A percentile compares a stretch with the other conserved stretches of the same genome.
Conservation (phyloP, 2,113 vertebrate genomes). For the Pomatostomus ruficeps region DNA sequence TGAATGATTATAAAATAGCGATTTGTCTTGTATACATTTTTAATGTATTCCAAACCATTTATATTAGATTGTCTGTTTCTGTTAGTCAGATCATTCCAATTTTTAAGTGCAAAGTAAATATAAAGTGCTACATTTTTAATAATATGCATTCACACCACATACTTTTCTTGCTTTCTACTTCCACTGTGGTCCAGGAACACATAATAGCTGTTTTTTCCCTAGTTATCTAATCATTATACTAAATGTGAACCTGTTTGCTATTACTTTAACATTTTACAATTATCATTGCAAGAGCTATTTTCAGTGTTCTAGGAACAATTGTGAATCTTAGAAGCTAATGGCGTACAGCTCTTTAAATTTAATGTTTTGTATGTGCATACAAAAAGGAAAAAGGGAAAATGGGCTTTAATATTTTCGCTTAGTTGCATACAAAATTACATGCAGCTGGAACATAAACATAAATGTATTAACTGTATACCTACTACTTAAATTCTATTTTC, state of each 20-base stretch:
- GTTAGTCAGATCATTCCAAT: slow-evolving; percentile 64
- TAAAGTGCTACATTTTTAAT: slow-evolving; percentile 62
- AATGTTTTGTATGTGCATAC: slow-evolving; percentile 40
- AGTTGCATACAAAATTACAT: slow-evolving; percentile 44
- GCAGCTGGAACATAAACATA: slow-evolving; percentile 28
- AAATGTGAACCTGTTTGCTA: slow-evolving; percentile 56
- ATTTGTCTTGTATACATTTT: slow-evolving; percentile 69
- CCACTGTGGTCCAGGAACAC: slow-evolving; percentile 64
- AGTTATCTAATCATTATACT: slow-evolving; percentile 72
- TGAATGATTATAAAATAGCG: slow-evolving; percentile 59
- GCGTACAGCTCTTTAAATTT: slow-evolving; percentile 52
- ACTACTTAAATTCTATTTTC: background rate
- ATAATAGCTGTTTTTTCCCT: slow-evolving; percentile 69
- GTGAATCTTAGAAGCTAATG: slow-evolving; percentile 59
- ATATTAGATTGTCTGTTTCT: slow-evolving; percentile 65
- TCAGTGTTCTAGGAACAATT: slow-evolving; percentile 55
- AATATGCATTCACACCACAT: slow-evolving; percentile 28
- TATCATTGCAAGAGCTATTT: slow-evolving; percentile 63
- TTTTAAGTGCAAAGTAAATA: slow-evolving; percentile 72
- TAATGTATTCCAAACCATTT: slow-evolving; percentile 62
- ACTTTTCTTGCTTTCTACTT: slow-evolving; percentile 61
- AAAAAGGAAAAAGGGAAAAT: slow-evolving; percentile 41
- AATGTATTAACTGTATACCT: background rate
- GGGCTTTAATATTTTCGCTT: slow-evolving; percentile 50
- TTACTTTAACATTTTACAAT: slow-evolving; percentile 69